phyloP scores from a whole-genome alignment of 2,888 invertebrate genomes.

The Petrolisthes manimaculis region DNA sequence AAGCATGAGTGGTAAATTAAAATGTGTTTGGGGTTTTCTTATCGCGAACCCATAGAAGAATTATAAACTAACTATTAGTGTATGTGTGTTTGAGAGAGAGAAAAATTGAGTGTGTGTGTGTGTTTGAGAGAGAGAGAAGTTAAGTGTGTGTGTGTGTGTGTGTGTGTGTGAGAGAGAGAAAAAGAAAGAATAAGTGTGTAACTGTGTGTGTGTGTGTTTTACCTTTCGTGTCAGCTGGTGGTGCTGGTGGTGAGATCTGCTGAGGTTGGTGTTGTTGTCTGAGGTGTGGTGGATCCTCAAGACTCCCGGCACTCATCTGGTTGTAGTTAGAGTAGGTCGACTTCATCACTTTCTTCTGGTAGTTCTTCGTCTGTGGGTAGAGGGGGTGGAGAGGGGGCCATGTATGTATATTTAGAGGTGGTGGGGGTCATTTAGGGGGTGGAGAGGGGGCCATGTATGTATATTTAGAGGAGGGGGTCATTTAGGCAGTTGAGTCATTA shows the following conservation, averaged over 20 bases:
- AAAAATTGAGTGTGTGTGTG: too few relatives aligned
- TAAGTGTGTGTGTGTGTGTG: too few relatives aligned
- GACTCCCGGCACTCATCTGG: constrained; percentile 48
- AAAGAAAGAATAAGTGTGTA: not conserved
- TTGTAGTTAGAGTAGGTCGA: constrained; percentile 64
- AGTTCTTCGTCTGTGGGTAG: constrained; percentile 51
- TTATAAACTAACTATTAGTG: too few relatives aligned
- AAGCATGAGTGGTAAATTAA: too few relatives aligned
- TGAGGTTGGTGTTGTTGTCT: constrained; percentile 17
- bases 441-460: not conserved
- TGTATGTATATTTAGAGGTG: not conserved
- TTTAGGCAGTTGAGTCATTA: not conserved
- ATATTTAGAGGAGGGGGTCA: not conserved
- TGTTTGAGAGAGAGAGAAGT: too few relatives aligned
- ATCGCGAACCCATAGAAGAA: too few relatives aligned
- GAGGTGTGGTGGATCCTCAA: constrained; percentile 40
- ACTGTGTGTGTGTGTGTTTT: not conserved
- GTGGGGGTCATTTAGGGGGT: not conserved
- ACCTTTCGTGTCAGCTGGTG: constrained; percentile 54
- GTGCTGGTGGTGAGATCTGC: constrained; percentile 36
- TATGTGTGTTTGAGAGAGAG: too few relatives aligned
- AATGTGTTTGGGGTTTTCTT: too few relatives aligned
- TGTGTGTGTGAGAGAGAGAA: not conserved
- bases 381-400: not conserved
- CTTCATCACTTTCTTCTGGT: constrained; percentile 66